Base-by-base conservation (phyloP, 2,888 invertebrate species). In the Euzetes globulus region DNA sequence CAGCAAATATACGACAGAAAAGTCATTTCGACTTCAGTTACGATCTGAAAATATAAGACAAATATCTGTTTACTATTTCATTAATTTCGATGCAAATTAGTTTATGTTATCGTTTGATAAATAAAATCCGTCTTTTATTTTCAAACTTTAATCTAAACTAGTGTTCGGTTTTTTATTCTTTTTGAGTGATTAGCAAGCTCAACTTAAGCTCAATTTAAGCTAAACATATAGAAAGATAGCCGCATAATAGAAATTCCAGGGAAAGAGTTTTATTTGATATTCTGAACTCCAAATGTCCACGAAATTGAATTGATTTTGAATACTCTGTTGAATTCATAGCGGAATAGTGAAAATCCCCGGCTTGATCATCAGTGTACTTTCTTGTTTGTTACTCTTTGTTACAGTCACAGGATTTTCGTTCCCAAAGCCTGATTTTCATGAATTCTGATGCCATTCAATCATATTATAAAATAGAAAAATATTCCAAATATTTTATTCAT, bases 401-500 rank as follows among this genome's bases (percentile, higher is more conserved):
- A 50, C 50, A 50, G n/a, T 41, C 13, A 41, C 13, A 4, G 41
- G 41, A 41, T 41, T 41, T n/a, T 33, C 5, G 41, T 41, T 4
- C 13, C 13, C 7, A 41, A 41, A 11, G 5, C 13, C 7, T 7
- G 1, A 7, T 41, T 41, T 41, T 4, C 13, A 1, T 41, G 41
- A 41, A 41, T 41, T 41, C 41, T 41, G 41, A 41, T 41, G 41
- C 11, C 41, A 13, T 41, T 41, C 41, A 50, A 50, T 50, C 50
- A 19, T 19, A 50, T 19, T 19, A n/a, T 3, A 47, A 52, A 52
- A 52, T n/a, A 25, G 55, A 55, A 25, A 55, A 25, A 55, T 25
- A 55, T 55, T 22, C 22, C 55, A 55, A 55, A 55, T 55, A 55
- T 55, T 55, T 55, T 55, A 55, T 55, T 55, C 55, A 55, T 55